A percentile compares a stretch with the other conserved stretches of the same genome.
Conservation (phyloP, 2,113 vertebrate species). For the Odocoileus virginianus region DNA sequence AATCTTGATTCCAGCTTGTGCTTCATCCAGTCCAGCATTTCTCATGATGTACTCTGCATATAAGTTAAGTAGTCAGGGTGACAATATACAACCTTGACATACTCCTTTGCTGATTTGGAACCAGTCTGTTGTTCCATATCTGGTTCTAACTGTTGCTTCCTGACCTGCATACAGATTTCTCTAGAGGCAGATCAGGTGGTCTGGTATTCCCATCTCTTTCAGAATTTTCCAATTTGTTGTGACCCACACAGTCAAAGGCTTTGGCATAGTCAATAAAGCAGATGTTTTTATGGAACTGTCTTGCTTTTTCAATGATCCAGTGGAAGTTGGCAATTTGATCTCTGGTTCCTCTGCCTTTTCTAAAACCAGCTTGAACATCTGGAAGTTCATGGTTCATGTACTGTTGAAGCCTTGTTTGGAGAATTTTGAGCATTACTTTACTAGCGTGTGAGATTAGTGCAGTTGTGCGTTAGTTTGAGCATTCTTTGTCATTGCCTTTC, state of each 20-base stretch:
- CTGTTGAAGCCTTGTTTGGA: not conserved
- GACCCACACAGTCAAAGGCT: not conserved
- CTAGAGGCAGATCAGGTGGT: not conserved
- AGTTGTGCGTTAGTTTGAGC: not conserved
- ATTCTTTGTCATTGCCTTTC: not conserved
- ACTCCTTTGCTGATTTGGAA: not conserved
- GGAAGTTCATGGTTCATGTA: rapidly evolving
- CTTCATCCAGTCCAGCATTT: not conserved
- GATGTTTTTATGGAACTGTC: not conserved
- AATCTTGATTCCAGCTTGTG: not conserved
- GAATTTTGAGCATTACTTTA: not conserved
- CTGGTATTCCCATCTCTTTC: not conserved
- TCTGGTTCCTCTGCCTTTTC: not conserved
- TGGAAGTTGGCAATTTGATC: not conserved
- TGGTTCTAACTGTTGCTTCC: not conserved
- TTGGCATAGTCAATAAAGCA: not conserved
- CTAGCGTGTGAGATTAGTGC: not conserved
- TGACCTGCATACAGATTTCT: not conserved
- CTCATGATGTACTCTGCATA: not conserved
- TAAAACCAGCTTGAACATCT: not conserved
- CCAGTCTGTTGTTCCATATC: not conserved
- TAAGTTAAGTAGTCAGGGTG: not conserved
- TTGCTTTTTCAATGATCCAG: not conserved
- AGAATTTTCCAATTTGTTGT: not conserved
- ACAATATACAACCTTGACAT: not conserved